phyloP scores from a whole-genome alignment of 2,888 invertebrate genomes.

The Biston betularia region DNA sequence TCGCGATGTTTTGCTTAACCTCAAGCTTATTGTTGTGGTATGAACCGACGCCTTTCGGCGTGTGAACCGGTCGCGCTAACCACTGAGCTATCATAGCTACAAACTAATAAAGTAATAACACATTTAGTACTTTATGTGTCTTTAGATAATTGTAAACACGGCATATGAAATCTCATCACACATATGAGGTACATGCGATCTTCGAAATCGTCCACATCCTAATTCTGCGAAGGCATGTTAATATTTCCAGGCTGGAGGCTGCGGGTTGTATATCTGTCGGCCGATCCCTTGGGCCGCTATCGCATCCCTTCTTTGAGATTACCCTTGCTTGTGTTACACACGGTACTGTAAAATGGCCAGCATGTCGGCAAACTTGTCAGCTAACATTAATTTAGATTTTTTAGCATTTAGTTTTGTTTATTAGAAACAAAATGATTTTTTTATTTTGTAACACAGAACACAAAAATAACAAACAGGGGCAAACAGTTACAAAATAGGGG shows the following conservation, averaged over 20 bases:
- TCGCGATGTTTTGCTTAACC: no score
- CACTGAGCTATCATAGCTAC: no score
- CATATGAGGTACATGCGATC: constrained; percentile 38
- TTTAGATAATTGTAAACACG: background rate
- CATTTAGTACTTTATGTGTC: background rate
- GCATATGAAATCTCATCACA: background rate
- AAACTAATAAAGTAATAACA: background rate
- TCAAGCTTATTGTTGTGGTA: no score
- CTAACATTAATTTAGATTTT: no score
- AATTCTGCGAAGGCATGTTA: constrained; percentile 53
- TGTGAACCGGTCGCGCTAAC: no score
- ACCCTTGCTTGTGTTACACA: constrained; percentile 53
- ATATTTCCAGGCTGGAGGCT: constrained; percentile 52
- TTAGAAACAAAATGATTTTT: no score
- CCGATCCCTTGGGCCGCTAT: constrained; percentile 64
- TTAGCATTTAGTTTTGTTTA: no score
- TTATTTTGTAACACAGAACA: no score
- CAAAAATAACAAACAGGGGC: no score
- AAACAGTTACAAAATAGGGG: no score
- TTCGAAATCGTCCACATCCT: constrained; percentile 39
- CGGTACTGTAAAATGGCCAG: constrained; percentile 24
- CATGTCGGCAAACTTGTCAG: constrained; percentile 17
- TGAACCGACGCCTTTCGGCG: no score
- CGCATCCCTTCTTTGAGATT: constrained; percentile 69
- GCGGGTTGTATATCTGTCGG: constrained; percentile 55